These are phyloP conservation scores for Setophaga petechia DNA, from an alignment of 2,113 vertebrate species.

Conservation along the genomic window DNA sequence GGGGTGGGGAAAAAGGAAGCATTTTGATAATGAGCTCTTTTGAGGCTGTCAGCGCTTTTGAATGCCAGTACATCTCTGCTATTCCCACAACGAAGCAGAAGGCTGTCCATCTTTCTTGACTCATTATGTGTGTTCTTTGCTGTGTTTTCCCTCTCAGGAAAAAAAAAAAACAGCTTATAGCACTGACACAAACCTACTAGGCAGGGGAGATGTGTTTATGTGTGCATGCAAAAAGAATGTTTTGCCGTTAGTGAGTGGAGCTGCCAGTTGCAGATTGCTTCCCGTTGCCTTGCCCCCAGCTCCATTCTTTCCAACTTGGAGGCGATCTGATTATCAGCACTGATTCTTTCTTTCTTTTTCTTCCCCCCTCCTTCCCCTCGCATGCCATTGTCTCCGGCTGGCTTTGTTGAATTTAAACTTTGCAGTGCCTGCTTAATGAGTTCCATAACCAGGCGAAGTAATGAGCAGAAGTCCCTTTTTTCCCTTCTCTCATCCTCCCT, in stretches of 20 bases:
- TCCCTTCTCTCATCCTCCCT: conserved; percentile 11
- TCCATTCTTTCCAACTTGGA: conserved; percentile 56
- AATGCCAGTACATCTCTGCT: not conserved
- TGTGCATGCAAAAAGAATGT: conserved; percentile 52
- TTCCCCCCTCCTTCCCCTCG: not conserved
- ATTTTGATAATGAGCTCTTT: conserved; percentile 40
- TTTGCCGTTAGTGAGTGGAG: conserved; percentile 29
- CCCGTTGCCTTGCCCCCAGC: conserved; percentile 31
- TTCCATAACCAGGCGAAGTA: conserved; percentile 70
- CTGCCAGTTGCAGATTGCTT: conserved; percentile 45
- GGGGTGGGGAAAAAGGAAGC: conserved; percentile 30
- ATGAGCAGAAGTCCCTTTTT: conserved; percentile 64
- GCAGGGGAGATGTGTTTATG: conserved; percentile 30
- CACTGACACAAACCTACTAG: not conserved
- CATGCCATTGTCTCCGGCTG: conserved; percentile 46
- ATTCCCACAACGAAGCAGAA: not conserved
- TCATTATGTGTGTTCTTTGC: rapidly evolving
- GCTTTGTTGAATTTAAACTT: conserved; percentile 73
- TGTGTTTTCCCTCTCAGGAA: not conserved
- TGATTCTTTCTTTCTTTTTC: conserved; percentile 55
- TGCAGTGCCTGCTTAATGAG: conserved; percentile 73
- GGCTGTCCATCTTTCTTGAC: not conserved
- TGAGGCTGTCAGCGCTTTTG: not conserved
- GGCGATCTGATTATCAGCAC: conserved; percentile 68
- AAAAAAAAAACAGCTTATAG: not conserved